phyloP scores from a whole-genome alignment of 2,797 vertebrate genomes.

The Onychomys leucogaster region DNA sequence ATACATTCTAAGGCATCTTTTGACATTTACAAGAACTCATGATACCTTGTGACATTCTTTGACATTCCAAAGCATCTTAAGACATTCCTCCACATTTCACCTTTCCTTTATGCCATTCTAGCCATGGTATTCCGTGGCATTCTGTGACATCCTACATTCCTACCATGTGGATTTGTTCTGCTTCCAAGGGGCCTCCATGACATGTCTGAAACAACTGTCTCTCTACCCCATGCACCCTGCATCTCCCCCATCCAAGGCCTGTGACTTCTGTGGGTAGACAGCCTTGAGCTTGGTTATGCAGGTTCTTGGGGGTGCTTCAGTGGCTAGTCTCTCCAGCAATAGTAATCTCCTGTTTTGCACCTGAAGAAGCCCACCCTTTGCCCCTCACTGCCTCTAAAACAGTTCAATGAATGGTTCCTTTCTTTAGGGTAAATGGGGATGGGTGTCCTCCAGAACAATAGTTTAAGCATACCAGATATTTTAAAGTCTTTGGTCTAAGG shows the following conservation, averaged over 20 bases:
- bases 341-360: not conserved
- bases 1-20: slow-evolving; percentile 9
- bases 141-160: slow-evolving; percentile 64
- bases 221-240: not conserved
- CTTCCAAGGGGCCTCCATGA: not conserved
- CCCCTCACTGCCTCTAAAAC: not conserved
- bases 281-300: not conserved
- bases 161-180: not conserved
- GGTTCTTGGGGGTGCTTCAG: not conserved
- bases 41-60: slow-evolving; percentile 42
- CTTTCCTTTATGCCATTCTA: not conserved
- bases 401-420: not conserved
- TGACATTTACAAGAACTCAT: slow-evolving; percentile 69
- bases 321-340: not conserved
- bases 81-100: slow-evolving; percentile 64
- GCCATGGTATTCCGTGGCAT: slow-evolving; percentile 17
- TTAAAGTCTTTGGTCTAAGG: not conserved
- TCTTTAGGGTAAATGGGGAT: not conserved
- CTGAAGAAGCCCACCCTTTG: not conserved
- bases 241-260: not conserved
- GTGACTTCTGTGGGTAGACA: not conserved
- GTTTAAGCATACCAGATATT: not conserved
- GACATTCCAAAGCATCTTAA: slow-evolving; percentile 71
- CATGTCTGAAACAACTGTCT: not conserved
- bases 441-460: not conserved